A percentile compares a stretch with the other conserved stretches of the same genome.
Evolutionary conservation across 1,140 invertebrate genomes (phyloP).

Genomic region (Drosophila setifemur): DNA sequence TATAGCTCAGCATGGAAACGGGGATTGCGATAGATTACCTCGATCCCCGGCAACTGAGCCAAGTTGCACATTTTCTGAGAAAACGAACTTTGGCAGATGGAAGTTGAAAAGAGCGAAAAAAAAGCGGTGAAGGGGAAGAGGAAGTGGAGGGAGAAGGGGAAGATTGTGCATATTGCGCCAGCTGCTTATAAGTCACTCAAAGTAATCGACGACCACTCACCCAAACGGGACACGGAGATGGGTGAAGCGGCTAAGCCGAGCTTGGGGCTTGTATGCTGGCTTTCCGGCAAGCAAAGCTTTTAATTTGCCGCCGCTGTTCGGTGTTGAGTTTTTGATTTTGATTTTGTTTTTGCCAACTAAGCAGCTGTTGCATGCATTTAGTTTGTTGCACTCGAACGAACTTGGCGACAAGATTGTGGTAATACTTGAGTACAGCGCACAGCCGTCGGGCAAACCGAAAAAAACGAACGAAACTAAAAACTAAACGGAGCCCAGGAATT

Average conservation of each 20-base stretch:
- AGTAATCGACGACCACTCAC: slow-evolving; percentile 26
- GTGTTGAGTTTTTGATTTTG: background rate
- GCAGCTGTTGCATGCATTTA: slow-evolving; percentile 62
- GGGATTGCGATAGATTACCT: slow-evolving; percentile 32
- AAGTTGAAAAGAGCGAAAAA: background rate
- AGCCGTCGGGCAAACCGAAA: background rate
- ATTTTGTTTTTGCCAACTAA: slow-evolving; percentile 15
- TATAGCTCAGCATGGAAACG: slow-evolving; percentile 8
- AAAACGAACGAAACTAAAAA: slow-evolving; percentile 6
- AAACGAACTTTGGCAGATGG: slow-evolving; percentile 14
- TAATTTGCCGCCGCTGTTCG: slow-evolving; percentile 4
- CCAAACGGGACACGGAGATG: background rate
- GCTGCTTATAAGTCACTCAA: slow-evolving; percentile 26
- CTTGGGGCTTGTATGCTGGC: slow-evolving; percentile 37
- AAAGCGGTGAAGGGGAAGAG: background rate
- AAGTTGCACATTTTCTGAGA: slow-evolving; percentile 29
- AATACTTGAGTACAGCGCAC: background rate
- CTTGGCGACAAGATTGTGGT: background rate
- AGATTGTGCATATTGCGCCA: slow-evolving; percentile 34
- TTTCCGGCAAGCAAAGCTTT: slow-evolving; percentile 25
- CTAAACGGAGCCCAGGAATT: background rate
- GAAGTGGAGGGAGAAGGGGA: background rate
- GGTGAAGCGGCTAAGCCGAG: slow-evolving; percentile 24
- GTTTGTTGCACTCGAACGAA: slow-evolving; percentile 16
- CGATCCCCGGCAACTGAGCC: slow-evolving; percentile 4